Base-by-base conservation (phyloP, 2,888 invertebrate species). In the Sericinus montela region DNA sequence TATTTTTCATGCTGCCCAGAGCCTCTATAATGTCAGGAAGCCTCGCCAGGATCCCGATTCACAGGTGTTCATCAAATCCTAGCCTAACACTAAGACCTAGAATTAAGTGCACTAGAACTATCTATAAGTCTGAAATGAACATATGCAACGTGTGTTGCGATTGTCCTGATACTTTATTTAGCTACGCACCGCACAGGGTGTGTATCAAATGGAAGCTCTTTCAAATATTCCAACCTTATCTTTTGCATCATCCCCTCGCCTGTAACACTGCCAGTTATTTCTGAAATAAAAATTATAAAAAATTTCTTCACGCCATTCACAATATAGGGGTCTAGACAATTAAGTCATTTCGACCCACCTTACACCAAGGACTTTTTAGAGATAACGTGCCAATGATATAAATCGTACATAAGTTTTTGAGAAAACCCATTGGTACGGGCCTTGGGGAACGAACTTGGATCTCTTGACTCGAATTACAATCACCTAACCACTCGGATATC, bases 31-130 rank as follows among this genome's bases (percentile, higher is more conserved):
- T 86, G 80, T 85, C 87, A 2, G 86, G 87, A 53, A 88, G 87
- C 59, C 73, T 89, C 60, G 84, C 89, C 36, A 64, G 89, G 72
- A 83, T 89, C 67, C 89, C 89, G 13, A 88, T 89, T 57, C 89
- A 89, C 89, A 89, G 89, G 89, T 89, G 82, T 70, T 66, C 67
- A 57, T 60, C 73, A 32, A 58, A 60, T 48, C 55, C 63, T 58
- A 62, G 43, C 40, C 39, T 63, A 52, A 19, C 19, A 19, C 2
- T 19, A 19, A 54, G 47, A 51, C 53, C 55, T 59, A 60, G 40
- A 13, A 5, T 47, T 50, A 52, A 49, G 38, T 11, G 13, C 19
- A 1, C 41, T 15, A 54, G 36, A 40, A 50, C 52, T 32, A 63
- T 59, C 46, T 61, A 59, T 35, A 52, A 55, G 11, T 72, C 80